Evolutionary conservation across 2,113 vertebrate genomes (phyloP), one percentile per base, ranked within the genome.

Genomic region (Cheirogaleus medius): DNA sequence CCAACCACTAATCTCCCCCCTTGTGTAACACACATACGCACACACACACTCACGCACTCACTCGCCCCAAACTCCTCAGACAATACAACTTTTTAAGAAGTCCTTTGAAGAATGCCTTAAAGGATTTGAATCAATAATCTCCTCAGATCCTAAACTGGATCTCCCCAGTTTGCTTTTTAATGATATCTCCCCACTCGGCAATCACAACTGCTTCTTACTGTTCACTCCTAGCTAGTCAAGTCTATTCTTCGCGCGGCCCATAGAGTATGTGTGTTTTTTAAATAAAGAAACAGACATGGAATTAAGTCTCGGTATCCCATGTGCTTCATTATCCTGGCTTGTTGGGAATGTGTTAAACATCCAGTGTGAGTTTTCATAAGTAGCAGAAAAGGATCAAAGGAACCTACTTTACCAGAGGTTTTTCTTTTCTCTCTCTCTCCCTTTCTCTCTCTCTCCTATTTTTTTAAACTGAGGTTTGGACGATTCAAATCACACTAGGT

Each of bases 401-500:
- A 82, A 84, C 1, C 47, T 29, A 92, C 91, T 97, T 98, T 95
- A 90, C 58, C 29, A 85, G 97, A 98, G 89, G 92, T 64, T 95
- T 87, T 98, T 96, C 96, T 97, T 97, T 94, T 97, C 63, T 93
- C 12, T 94, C 56, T 77, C 12, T 68, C 56, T 95, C 10, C 20
- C 21, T 56, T 9, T 66, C 8, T 34, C 47, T 47, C 8, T 34
- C 34, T 49, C 9, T 54, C 18, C 34, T 66, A 15, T 39, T 15
- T 63, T 47, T 71, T 82, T 60, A 52, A 68, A 94, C 63, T 86
- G 66, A 98, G 69, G 94, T 97, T 64, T 97, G 83, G 97, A 58
- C 64, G 96, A 98, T 98, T 97, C 96, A 97, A 91, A 98, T 98
- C 97, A 97, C 94, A 95, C 97, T 97, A 89, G 91, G 97, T 98